Conservation (phyloP, 2,113 vertebrate species). For the Trematocara variabile region DNA sequence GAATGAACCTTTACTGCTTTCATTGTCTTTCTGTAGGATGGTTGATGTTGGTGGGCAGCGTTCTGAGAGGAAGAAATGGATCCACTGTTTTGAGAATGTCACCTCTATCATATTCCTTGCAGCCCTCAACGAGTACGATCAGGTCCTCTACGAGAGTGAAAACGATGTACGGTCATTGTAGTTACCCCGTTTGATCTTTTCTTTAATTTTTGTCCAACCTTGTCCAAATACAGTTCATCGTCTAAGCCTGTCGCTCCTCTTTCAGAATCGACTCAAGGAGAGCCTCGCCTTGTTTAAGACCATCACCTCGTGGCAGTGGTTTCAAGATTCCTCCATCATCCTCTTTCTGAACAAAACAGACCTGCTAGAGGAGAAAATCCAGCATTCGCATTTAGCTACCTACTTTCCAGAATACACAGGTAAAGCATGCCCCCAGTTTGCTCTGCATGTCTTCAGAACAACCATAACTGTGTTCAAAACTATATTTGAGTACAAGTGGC, state of each 20-base stretch:
- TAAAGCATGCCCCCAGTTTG: conserved; percentile 38
- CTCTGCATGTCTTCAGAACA: not conserved
- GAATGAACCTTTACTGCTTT: not conserved
- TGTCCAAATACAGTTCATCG: not conserved
- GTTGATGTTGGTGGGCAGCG: conserved; percentile 89
- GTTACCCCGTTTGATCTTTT: not conserved
- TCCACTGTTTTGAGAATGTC: conserved; percentile 88
- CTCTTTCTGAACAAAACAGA: conserved; percentile 90
- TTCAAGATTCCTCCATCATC: conserved; percentile 84
- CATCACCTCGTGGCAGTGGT: conserved; percentile 79
- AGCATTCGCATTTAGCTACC: conserved; percentile 76
- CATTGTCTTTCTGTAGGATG: conserved; percentile 73
- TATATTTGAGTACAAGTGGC: not conserved
- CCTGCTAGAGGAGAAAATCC: conserved; percentile 84
- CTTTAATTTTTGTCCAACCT: not conserved
- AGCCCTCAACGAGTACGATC: conserved; percentile 88
- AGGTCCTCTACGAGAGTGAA: conserved; percentile 79
- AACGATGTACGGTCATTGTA: conserved; percentile 71
- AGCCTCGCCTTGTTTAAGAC: conserved; percentile 88
- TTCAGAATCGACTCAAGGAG: conserved; percentile 83
- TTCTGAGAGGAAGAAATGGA: conserved; percentile 88
- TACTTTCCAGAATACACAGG: conserved; percentile 82
- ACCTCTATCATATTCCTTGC: conserved; percentile 86
- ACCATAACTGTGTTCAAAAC: not conserved
- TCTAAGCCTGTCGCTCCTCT: not conserved